Evolutionary conservation across 2,888 invertebrate genomes (phyloP), one percentile per base, ranked within the genome.

Genomic region (Busseola fusca): DNA sequence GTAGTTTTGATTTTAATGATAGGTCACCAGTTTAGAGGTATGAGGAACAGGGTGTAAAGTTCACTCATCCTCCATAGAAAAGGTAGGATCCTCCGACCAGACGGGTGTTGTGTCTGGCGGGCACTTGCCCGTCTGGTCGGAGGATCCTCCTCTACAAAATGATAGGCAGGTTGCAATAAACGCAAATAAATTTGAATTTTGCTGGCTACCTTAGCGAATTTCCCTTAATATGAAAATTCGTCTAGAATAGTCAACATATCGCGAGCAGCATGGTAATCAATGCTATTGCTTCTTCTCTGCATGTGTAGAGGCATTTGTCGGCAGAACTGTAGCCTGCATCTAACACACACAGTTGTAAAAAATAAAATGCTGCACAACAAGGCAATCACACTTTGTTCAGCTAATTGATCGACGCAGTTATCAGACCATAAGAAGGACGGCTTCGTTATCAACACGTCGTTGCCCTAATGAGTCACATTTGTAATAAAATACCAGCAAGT

Each of bases 401-500:
- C 58, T 80, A 74, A 74, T 80, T 69, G 58, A 68, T 68, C 57
- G 3, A 59, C 45, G 34, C 21, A 48, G 58, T 81, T 81, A 83
- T 83, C 77, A 72, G 14, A 57, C 62, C 9, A 59, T 67, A 71
- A 82, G 54, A 65, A 66, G 37, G 58, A 42, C 59, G 18, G 18
- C 30, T 18, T 62, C 62, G 67, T 85, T 84, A 86, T 80, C 82
- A 65, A 37, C 56, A 45, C 45, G 64, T 64, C 50, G 63, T 59
- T 57, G 54, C 56, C 68, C 40, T 79, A 87, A 79, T 87, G 87
- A 87, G 67, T 86, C 82, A 83, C 74, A 84, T 77, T 76, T 66
- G 79, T 79, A 86, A 86, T 89, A 90, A 80, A 87, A 86, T 87
- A 82, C 78, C 81, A 69, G 60, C 66, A 50, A 74, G 16, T 56